phyloP scores from a whole-genome alignment of 2,797 vertebrate genomes.

The Galago senegalensis region DNA sequence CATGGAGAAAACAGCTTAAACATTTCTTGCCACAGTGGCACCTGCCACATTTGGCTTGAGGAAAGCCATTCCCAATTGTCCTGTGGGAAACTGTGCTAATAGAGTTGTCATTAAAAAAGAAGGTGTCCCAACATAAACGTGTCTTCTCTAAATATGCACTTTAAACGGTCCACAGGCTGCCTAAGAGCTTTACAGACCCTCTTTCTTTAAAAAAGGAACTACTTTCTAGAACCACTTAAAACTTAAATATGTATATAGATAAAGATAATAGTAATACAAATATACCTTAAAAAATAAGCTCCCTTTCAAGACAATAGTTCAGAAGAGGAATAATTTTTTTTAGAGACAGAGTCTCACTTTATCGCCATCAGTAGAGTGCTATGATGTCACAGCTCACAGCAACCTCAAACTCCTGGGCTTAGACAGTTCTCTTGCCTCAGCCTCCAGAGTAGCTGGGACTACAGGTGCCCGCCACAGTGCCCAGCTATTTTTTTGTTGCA shows the following conservation, averaged over 20 bases:
- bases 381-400: no score
- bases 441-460: no score
- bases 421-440: no score
- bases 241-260: background rate
- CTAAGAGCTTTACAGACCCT: background rate
- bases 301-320: background rate
- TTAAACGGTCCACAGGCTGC: background rate
- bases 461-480: no score
- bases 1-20: conserved; percentile 55
- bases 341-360: no score
- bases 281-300: background rate
- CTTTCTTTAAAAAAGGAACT: background rate
- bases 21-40: conserved; percentile 66
- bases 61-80: conserved; percentile 62
- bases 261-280: conserved; percentile 14
- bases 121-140: conserved; percentile 62
- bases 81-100: conserved; percentile 81
- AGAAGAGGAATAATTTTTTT: background rate
- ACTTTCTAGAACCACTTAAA: conserved; percentile 38
- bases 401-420: no score
- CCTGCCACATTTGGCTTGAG: conserved; percentile 75
- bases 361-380: no score
- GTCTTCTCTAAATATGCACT: conserved; percentile 76
- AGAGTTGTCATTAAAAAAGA: conserved; percentile 82
- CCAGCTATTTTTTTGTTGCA: no score